Conservation (phyloP, 2,888 invertebrate species). For the Eucera pruinosa region DNA sequence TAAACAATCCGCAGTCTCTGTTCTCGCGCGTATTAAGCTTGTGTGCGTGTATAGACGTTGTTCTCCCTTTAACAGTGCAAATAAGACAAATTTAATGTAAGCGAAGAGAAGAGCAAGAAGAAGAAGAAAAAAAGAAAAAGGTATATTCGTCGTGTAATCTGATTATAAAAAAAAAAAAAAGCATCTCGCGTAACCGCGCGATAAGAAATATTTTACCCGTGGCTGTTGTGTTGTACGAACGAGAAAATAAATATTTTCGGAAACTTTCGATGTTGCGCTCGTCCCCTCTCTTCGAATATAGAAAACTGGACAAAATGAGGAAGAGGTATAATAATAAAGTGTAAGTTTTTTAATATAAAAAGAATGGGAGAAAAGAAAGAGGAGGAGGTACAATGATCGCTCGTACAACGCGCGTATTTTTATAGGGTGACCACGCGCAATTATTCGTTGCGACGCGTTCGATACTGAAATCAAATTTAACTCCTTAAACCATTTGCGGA, state of each 20-base stretch:
- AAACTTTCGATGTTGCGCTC: too few species aligned
- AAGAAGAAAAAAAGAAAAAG: not conserved
- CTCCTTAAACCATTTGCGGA: too few species aligned
- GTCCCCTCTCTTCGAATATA: constrained; percentile 32
- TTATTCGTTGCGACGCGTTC: not conserved
- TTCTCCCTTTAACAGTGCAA: constrained; percentile 57
- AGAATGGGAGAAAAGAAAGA: too few species aligned
- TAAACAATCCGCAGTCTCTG: too few species aligned
- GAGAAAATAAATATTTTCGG: constrained; percentile 46
- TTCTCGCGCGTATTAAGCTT: constrained; percentile 67
- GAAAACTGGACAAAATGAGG: not conserved
- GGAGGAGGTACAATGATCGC: constrained; percentile 26
- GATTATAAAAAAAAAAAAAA: too few species aligned
- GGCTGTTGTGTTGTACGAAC: constrained; percentile 55
- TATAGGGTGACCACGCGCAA: constrained; percentile 48
- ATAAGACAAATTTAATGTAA: constrained; percentile 47
- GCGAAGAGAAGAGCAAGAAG: constrained; percentile 44
- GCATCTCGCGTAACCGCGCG: too few species aligned
- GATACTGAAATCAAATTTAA: not conserved
- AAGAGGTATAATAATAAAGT: constrained; percentile 3
- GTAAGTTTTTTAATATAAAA: constrained; percentile 27
- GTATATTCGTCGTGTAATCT: constrained; percentile 70
- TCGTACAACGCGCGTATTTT: constrained; percentile 68
- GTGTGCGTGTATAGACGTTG: constrained; percentile 44
- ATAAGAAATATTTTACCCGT: constrained; percentile 59